Conservation (phyloP, 2,113 vertebrate genomes). For the Epinephelus lanceolatus region DNA sequence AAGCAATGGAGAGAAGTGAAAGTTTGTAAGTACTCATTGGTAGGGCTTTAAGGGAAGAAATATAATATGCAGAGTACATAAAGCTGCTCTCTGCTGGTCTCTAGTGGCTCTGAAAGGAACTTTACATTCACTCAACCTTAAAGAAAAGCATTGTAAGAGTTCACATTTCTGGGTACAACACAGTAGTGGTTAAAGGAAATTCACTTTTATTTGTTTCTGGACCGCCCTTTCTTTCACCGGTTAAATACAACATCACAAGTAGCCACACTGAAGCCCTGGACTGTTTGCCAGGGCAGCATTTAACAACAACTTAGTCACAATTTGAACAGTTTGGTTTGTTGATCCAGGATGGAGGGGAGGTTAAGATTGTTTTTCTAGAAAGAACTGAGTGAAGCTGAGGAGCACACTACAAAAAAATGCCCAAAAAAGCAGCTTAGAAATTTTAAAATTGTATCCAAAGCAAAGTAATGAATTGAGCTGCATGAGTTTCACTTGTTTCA, state of each 20-base stretch:
- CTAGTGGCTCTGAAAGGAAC: conserved; percentile 17
- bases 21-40: too few relatives aligned
- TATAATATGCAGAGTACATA: too few relatives aligned
- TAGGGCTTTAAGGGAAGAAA: too few relatives aligned
- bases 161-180: not conserved
- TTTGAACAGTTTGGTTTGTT: conserved; percentile 40
- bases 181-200: conserved; percentile 57
- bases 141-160: not conserved
- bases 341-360: conserved; percentile 21
- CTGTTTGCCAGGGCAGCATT: conserved; percentile 37
- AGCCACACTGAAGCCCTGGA: conserved; percentile 51
- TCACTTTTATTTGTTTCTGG: conserved; percentile 70
- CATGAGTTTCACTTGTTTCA: not conserved
- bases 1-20: not conserved
- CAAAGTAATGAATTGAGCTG: not conserved
- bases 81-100: conserved; percentile 34
- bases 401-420: conserved; percentile 40
- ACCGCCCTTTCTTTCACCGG: conserved; percentile 58
- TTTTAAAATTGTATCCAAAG: not conserved
- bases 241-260: conserved; percentile 72
- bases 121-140: not conserved
- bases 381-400: conserved; percentile 26
- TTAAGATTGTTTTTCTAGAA: conserved; percentile 28
- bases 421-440: not conserved
- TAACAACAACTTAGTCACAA: conserved; percentile 52